Evolutionary conservation across 2,113 vertebrate species (phyloP), one percentile per base, ranked within the genome.

Genomic region (Maccullochella peelii): DNA sequence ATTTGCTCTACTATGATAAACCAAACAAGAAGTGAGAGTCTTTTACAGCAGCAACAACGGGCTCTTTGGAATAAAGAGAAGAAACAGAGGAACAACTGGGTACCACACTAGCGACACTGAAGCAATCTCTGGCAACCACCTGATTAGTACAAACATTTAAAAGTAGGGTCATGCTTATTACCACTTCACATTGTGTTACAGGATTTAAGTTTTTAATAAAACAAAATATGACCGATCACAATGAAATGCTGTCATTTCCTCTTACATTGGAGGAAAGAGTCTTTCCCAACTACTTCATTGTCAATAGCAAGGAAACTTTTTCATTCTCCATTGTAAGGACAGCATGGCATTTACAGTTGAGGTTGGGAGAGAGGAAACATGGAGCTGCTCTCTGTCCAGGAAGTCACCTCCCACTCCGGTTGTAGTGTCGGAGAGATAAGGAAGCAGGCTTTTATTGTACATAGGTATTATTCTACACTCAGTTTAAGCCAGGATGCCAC

Each of bases 351-450:
- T 90, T 77, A 73, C 33, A 49, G 57, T 7, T 18, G 6, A 67
- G 47, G 62, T 18, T 47, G 12, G 50, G 55, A 84, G 74, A 84
- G 73, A 89, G 92, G 86, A 95, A 94, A 90, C 88, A 83, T 75
- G 84, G 90, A 82, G 69, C 83, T 70, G 70, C 52, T 70, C 71
- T 84, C 68, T 25, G 71, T 66, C 69, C 91, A 93, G 93, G 93
- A 95, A 93, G 90, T 91, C 54, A 30, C 82, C 91, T 86, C 93
- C 92, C 91, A 87, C 87, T 79, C 61, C 4, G 61, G 27, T 49
- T 65, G 80, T 44, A 61, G 63, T 68, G 90, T 67, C 36, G 63
- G 58, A 65, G 47, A 89, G 91, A 94, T 91, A 90, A 92, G 91
- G 71, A 88, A 74, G 69, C 69, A 83, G 66, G 18, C 21, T 75